Evolutionary conservation across 2,113 vertebrate genomes (phyloP).

Genomic region (Macquaria australasica): DNA sequence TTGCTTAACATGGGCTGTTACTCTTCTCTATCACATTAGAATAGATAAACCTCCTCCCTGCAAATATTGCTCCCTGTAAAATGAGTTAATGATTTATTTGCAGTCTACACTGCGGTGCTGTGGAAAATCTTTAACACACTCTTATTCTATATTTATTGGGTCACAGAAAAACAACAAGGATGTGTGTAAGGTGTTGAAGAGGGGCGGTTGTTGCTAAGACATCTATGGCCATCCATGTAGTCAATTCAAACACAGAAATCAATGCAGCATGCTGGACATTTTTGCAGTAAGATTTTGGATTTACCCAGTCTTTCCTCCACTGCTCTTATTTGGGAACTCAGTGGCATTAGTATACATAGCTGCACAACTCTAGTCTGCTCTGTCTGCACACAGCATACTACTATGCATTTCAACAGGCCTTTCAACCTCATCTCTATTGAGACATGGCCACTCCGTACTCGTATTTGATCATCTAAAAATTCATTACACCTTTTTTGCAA

Average conservation of each 20-base stretch:
- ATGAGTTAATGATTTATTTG: slow-evolving; percentile 76
- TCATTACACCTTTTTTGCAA: slow-evolving; percentile 46
- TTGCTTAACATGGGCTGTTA: slow-evolving; percentile 45
- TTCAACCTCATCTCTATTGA: slow-evolving; percentile 61
- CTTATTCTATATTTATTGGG: slow-evolving; percentile 62
- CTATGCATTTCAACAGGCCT: slow-evolving; percentile 70
- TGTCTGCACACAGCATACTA: slow-evolving; percentile 59
- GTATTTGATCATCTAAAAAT: slow-evolving; percentile 62
- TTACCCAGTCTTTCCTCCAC: not conserved
- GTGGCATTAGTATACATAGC: slow-evolving; percentile 72
- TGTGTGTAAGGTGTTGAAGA: slow-evolving; percentile 4
- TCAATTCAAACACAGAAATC: slow-evolving; percentile 30
- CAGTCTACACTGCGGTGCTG: slow-evolving; percentile 22
- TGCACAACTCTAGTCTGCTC: slow-evolving; percentile 46
- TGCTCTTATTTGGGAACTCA: slow-evolving; percentile 45
- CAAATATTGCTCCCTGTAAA: slow-evolving; percentile 58
- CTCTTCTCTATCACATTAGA: slow-evolving; percentile 57
- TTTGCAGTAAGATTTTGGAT: slow-evolving; percentile 22
- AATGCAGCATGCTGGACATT: slow-evolving; percentile 10
- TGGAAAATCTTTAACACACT: slow-evolving; percentile 64
- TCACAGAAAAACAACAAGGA: slow-evolving; percentile 31
- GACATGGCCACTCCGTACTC: slow-evolving; percentile 49
- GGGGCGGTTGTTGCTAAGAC: not conserved
- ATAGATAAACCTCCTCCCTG: slow-evolving; percentile 56
- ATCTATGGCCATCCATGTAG: slow-evolving; percentile 13